Percentiles rank a stretch among this genome's conserved stretches.
These are phyloP conservation scores for Acropternis orthonyx DNA, from an alignment of 2,797 vertebrate genomes.

Conservation along the genomic window DNA sequence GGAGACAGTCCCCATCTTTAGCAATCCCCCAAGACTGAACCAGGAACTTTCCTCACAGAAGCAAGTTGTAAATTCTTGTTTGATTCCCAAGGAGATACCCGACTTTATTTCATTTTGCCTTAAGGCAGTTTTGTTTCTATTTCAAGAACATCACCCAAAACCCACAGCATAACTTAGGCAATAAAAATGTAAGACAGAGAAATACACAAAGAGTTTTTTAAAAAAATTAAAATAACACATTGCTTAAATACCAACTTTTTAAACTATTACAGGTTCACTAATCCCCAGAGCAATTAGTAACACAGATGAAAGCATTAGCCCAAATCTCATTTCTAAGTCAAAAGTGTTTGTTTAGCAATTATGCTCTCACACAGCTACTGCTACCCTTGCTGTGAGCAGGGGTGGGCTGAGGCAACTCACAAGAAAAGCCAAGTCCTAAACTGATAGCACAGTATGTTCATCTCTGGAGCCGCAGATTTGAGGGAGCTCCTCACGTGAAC, in stretches of 20 bases:
- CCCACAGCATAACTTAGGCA: neutral
- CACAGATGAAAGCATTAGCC: neutral
- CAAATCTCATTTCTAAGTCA: slow-evolving; percentile 27
- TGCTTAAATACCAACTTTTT: neutral
- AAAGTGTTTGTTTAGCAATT: slow-evolving; percentile 2
- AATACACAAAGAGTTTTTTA: neutral
- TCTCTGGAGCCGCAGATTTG: neutral
- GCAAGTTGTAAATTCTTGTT: neutral
- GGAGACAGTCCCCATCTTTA: neutral
- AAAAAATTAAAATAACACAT: neutral
- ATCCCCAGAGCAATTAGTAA: neutral
- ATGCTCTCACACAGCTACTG: neutral
- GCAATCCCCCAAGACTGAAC: neutral
- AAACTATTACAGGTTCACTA: neutral
- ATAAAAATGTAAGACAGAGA: neutral
- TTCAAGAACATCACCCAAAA: neutral
- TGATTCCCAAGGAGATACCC: neutral
- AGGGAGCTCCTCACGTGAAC: neutral
- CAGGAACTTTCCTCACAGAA: neutral
- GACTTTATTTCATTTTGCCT: neutral
- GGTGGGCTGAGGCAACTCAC: neutral
- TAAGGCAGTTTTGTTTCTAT: neutral
- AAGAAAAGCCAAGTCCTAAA: neutral
- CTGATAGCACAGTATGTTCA: neutral
- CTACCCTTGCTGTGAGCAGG: neutral